A percentile compares a stretch with the other conserved stretches of the same genome.
Evolutionary conservation across 2,797 vertebrate genomes (phyloP).

Genomic region (Heliangelus exortis): DNA sequence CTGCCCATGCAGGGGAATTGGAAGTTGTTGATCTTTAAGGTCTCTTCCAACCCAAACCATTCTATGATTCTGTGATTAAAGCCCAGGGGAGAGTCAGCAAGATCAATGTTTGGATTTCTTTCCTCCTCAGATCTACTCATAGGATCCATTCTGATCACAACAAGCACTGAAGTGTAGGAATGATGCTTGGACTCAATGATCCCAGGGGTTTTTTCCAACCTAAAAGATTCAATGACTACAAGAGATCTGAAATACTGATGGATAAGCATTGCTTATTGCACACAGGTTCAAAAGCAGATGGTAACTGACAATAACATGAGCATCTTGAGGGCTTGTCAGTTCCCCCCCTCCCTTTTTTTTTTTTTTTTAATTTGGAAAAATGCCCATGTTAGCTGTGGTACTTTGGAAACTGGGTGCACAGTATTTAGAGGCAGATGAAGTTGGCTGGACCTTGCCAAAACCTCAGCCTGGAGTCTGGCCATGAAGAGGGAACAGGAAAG

Average conservation of each 20-base stretch:
- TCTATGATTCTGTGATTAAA: neutral
- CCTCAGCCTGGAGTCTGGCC: neutral
- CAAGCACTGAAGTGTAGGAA: too few relatives aligned
- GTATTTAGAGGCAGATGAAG: neutral
- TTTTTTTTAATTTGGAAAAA: too few relatives aligned
- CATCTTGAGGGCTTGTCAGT: neutral
- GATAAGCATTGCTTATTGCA: neutral
- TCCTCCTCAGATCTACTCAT: neutral
- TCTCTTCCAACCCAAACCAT: neutral
- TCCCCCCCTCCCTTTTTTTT: too few relatives aligned
- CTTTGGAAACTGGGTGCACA: neutral
- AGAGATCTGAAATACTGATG: neutral
- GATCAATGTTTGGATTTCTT: neutral
- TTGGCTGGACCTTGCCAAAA: neutral
- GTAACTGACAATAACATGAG: too few relatives aligned
- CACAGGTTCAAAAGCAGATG: neutral
- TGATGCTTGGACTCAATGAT: too few relatives aligned
- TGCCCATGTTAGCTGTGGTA: neutral
- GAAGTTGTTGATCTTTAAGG: too few relatives aligned
- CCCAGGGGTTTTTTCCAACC: too few relatives aligned
- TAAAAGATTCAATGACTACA: neutral
- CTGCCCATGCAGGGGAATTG: too few relatives aligned
- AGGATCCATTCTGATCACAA: neutral
- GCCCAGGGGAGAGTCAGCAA: neutral
- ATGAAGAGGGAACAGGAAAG: neutral